Base-by-base conservation (phyloP, 2,797 vertebrate genomes). In the Phyllotis vaccarum region DNA sequence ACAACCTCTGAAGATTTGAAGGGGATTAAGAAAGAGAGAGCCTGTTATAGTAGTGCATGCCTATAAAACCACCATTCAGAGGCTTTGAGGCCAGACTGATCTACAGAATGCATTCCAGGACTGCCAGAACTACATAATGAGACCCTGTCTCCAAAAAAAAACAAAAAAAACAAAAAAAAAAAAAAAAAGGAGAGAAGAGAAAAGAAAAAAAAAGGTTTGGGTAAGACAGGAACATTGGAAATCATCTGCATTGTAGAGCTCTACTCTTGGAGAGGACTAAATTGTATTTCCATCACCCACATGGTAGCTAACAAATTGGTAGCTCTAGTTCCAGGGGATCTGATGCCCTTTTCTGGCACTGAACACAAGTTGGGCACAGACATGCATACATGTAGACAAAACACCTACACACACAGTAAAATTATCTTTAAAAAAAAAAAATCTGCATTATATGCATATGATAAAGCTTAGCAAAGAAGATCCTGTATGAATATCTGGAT, bases 21-120 rank as follows among this genome's bases (percentile, higher is more conserved):
- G 94, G 62, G 43, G 43, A 87, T 31, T 89, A 93, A 95, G 94
- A 96, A 95, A 89, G 11, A 74, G 37, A 29, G 96, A 90, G 79
- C 60, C 70, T 43, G 29, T 82, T 64, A 62, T 60, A 86, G 82
- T 86, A 34, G 13, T 5, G 6, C 13, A n/a, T 3, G 14, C 62
- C 82, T 68, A 52, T 85, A 85, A 85, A 66, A 12, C 62, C 83
- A 86, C 46, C 34, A 68, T 11, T 24, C 34, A 37, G 72, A 52
- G 82, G 58, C 81, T 52, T 68, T 12, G 3, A 86, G 46, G 21
- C 31, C 46, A 86, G 31, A 19, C 21, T 52, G 19, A 19, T 86
- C 12, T 46, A 16, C 43, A 68, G 43, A 52, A 13, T 31, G 8
- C 49, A 31, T 46, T 66, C 37, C 14, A 27, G 31, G 82, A 68